A percentile compares a stretch with the other conserved stretches of the same genome.
Evolutionary conservation across 2,797 vertebrate species (phyloP).

Genomic region (Pempheris klunzingeri): DNA sequence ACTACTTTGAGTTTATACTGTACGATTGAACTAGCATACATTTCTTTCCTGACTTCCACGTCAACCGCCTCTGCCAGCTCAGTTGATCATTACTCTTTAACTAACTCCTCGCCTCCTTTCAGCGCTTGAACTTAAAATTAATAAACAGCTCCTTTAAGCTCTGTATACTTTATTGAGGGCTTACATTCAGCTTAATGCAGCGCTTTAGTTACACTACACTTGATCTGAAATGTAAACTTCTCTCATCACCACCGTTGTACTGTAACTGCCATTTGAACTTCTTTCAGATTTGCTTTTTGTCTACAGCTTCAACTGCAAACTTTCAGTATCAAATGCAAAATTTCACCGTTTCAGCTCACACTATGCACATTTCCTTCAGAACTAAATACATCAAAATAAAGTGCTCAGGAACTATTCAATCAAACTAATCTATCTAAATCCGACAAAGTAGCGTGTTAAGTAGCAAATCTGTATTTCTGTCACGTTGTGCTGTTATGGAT

Average conservation of each 20-base stretch:
- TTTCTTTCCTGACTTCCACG: too few relatives aligned
- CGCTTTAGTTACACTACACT: background rate
- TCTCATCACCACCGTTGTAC: background rate
- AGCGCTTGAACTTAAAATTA: background rate
- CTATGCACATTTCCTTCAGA: background rate
- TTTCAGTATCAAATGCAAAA: background rate
- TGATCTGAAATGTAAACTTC: background rate
- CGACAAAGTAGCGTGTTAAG: background rate
- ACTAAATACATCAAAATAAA: background rate
- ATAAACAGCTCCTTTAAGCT: background rate
- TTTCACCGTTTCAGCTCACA: background rate
- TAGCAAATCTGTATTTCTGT: slow-evolving; percentile 10
- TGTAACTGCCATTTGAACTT: background rate
- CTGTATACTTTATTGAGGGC: background rate
- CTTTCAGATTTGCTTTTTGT: background rate
- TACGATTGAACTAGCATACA: background rate
- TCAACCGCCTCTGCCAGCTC: background rate
- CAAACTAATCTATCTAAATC: too few relatives aligned
- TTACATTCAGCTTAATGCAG: background rate
- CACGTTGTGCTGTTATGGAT: slow-evolving; percentile 6
- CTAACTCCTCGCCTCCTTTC: background rate
- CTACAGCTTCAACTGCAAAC: background rate
- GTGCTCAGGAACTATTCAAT: too few relatives aligned
- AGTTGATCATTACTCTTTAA: background rate
- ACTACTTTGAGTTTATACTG: background rate